A percentile compares a stretch with the other conserved stretches of the same genome.
Conservation (phyloP, 2,888 invertebrate species). For the Lycocerus yunnanus region DNA sequence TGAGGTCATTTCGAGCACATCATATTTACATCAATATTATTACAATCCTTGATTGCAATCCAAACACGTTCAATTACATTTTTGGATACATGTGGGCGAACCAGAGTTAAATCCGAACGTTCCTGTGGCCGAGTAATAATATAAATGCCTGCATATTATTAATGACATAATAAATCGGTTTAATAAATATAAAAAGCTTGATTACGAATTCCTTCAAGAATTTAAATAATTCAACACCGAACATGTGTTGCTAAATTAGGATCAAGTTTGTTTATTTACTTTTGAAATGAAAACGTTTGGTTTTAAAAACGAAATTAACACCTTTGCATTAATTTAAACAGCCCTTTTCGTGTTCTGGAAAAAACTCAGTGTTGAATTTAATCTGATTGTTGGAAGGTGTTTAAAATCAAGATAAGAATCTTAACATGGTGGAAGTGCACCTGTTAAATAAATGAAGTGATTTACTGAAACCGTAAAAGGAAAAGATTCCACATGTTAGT, state of each 20-base stretch:
- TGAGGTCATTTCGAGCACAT: not conserved
- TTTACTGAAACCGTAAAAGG: not conserved
- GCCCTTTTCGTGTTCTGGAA: not conserved
- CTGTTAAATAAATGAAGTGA: not conserved
- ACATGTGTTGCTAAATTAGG: not conserved
- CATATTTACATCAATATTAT: conserved; percentile 1
- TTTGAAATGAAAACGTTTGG: too few species aligned
- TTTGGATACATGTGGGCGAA: not conserved
- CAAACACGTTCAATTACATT: not conserved
- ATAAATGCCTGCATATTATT: not conserved
- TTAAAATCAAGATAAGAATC: not conserved
- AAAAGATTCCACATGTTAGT: not conserved
- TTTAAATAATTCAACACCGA: not conserved
- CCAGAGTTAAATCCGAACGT: not conserved
- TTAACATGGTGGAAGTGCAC: not conserved
- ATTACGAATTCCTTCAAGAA: not conserved
- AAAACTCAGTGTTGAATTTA: not conserved
- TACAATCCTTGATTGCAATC: not conserved
- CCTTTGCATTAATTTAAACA: not conserved
- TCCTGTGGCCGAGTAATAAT: not conserved
- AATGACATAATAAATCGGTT: not conserved
- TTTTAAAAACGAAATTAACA: not conserved
- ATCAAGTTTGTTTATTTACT: not conserved
- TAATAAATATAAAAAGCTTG: not conserved
- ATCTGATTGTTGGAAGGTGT: not conserved